Conservation (phyloP, 2,797 vertebrate species). For the Cichlasoma orientale region DNA sequence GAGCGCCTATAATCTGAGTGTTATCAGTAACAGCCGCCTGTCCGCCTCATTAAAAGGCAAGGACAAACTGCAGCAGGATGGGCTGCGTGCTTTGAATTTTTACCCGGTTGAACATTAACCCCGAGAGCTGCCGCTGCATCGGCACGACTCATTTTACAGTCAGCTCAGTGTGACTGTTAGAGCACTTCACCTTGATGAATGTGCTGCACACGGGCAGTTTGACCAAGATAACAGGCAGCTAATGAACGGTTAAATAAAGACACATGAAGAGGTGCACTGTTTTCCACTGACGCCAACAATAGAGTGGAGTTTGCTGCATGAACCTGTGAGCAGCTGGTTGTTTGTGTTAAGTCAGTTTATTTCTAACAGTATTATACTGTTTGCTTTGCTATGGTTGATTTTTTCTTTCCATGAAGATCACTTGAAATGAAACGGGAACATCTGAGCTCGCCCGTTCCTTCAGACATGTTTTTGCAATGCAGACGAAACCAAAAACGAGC, state of each 20-base stretch:
- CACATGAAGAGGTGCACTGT: not conserved
- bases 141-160: not conserved
- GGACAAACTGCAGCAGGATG: not conserved
- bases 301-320: not conserved
- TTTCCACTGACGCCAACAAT: not conserved
- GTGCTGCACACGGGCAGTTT: not conserved
- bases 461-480: no score
- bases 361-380: not conserved
- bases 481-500: no score
- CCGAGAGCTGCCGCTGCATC: not conserved
- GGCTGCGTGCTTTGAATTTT: conserved; percentile 34
- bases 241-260: conserved; percentile 4
- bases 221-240: not conserved
- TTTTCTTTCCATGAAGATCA: not conserved
- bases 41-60: conserved; percentile 1
- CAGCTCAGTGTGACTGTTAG: rapidly evolving
- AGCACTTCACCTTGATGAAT: not conserved
- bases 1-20: not conserved
- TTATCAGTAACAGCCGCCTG: conserved; percentile 7
- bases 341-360: not conserved
- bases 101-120: conserved; percentile 34
- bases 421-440: no score
- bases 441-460: no score
- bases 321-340: not conserved
- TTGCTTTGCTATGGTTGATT: not conserved